Percentiles rank a stretch among this genome's conserved stretches.
phyloP scores from a whole-genome alignment of 2,113 vertebrate genomes.

The Cyprinus carpio region DNA sequence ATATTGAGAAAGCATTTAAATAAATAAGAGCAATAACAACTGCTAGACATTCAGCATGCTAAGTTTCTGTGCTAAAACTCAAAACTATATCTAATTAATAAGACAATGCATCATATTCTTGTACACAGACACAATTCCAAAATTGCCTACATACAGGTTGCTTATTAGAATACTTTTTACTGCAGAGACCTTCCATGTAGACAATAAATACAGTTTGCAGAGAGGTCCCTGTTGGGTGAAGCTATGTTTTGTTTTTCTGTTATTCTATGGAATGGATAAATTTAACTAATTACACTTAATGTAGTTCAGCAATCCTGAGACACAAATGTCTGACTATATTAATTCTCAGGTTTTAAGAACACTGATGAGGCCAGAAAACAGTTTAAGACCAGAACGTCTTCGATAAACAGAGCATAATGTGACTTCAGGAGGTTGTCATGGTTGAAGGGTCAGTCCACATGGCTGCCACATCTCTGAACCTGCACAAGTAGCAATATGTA shows the following conservation, averaged over 20 bases:
- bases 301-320: slow-evolving; percentile 5
- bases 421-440: slow-evolving; percentile 79
- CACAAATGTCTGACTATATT: slow-evolving; percentile 4
- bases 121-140: slow-evolving; percentile 36
- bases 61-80: slow-evolving; percentile 35
- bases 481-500: slow-evolving; percentile 44
- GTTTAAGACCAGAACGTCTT: background rate
- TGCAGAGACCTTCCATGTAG: background rate
- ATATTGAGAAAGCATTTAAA: slow-evolving; percentile 69
- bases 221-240: background rate
- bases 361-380: background rate
- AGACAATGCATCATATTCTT: slow-evolving; percentile 22
- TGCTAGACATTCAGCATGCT: slow-evolving; percentile 49
- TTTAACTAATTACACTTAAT: slow-evolving; percentile 20
- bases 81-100: slow-evolving; percentile 38
- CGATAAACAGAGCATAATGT: slow-evolving; percentile 55
- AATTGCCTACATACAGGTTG: slow-evolving; percentile 37
- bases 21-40: slow-evolving; percentile 40
- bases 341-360: background rate
- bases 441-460: slow-evolving; percentile 81
- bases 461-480: slow-evolving; percentile 79
- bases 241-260: background rate
- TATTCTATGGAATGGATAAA: background rate
- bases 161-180: slow-evolving; percentile 25
- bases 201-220: slow-evolving; percentile 12